phyloP scores from a whole-genome alignment of 2,797 vertebrate species.

The Peromyscus melanophrys region DNA sequence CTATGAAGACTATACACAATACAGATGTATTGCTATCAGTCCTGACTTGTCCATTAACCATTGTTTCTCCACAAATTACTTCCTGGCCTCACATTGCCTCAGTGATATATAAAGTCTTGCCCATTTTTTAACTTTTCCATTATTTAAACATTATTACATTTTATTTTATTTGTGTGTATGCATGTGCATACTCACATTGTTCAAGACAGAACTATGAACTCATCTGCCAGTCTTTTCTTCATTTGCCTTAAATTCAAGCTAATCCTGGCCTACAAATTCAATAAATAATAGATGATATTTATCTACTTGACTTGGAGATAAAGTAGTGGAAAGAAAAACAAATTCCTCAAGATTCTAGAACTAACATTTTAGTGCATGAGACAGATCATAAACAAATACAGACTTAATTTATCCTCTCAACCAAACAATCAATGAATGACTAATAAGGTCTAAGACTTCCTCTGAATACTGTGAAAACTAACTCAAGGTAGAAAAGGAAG shows the following conservation, averaged over 20 bases:
- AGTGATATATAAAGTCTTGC: background rate
- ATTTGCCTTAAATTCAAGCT: background rate
- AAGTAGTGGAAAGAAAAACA: background rate
- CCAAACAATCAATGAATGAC: background rate
- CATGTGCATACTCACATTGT: background rate
- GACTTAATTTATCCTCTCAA: background rate
- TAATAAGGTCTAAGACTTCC: background rate
- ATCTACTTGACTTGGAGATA: background rate
- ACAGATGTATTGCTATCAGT: background rate
- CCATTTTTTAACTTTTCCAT: background rate
- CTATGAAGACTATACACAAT: background rate
- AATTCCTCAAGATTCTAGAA: fast-evolving
- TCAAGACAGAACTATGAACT: background rate
- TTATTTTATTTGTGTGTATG: background rate
- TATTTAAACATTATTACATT: background rate
- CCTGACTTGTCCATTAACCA: background rate
- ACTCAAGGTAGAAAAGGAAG: background rate
- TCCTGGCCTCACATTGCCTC: background rate
- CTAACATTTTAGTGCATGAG: background rate
- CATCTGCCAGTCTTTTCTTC: background rate
- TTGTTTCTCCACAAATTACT: fast-evolving
- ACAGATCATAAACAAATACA: background rate
- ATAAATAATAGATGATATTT: conserved; percentile 21
- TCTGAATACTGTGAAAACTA: background rate
- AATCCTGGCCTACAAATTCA: background rate